Evolutionary conservation across 2,797 vertebrate species (phyloP).

Genomic region (Sebastes reedi): DNA sequence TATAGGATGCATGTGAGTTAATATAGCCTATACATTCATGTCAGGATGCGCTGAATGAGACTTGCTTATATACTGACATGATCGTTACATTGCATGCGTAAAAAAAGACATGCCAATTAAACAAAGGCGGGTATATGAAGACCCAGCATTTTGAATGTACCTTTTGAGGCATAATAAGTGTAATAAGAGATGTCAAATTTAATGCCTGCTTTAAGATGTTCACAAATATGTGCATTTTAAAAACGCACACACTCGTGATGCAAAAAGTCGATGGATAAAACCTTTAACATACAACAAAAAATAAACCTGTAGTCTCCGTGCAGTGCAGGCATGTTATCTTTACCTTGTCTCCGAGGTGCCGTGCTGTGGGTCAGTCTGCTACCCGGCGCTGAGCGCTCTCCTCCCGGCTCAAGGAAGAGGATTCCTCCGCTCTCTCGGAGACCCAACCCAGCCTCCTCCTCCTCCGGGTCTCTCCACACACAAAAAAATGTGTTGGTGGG

Average conservation of each 20-base stretch:
- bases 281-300: neutral
- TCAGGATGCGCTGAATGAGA: neutral
- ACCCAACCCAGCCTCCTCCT: neutral
- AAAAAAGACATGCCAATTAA: neutral
- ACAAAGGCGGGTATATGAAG: neutral
- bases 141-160: neutral
- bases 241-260: neutral
- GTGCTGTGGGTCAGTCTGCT: slow-evolving; percentile 54
- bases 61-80: neutral
- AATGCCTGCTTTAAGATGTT: neutral
- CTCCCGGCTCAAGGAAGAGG: slow-evolving; percentile 34
- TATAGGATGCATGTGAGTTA: neutral
- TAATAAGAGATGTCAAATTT: neutral
- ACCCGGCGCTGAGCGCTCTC: slow-evolving; percentile 48
- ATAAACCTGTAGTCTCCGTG: neutral
- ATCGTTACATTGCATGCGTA: neutral
- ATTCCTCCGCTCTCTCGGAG: slow-evolving; percentile 42
- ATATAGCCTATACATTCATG: neutral
- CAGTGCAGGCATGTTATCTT: neutral
- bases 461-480: slow-evolving; percentile 6
- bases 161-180: neutral
- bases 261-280: neutral
- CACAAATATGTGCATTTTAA: neutral
- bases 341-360: slow-evolving; percentile 66
- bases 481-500: neutral